Conservation (phyloP, 1,140 invertebrate species). For the Pseudomyrmex concolor region DNA sequence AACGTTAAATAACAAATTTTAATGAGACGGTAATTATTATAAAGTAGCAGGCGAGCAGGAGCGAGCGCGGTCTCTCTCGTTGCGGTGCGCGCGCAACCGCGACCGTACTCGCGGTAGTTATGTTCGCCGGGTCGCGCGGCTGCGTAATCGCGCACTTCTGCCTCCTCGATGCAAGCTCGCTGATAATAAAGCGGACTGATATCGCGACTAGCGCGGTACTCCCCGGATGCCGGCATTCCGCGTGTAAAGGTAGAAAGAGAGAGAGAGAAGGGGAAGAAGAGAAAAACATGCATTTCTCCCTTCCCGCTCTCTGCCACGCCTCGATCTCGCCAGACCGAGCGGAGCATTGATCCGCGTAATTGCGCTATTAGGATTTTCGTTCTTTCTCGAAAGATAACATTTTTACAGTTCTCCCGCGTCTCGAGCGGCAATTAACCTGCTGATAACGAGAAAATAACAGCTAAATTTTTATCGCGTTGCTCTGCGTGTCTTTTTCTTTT, state of each 20-base stretch:
- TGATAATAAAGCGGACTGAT: slow-evolving; percentile 72
- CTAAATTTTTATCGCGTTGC: no score
- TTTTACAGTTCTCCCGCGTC: not conserved
- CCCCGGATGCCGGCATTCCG: slow-evolving; percentile 28
- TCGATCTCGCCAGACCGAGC: slow-evolving; percentile 18
- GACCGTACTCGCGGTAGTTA: slow-evolving; percentile 67
- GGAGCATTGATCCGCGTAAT: slow-evolving; percentile 30
- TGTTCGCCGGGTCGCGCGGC: slow-evolving; percentile 81
- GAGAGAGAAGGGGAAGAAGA: no score
- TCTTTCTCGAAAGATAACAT: not conserved
- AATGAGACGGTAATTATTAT: slow-evolving; percentile 85
- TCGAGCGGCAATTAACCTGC: not conserved
- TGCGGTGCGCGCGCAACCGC: slow-evolving; percentile 63
- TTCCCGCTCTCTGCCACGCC: slow-evolving; percentile 29
- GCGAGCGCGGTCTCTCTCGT: slow-evolving; percentile 67
- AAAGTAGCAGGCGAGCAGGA: slow-evolving; percentile 83
- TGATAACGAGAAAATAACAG: not conserved
- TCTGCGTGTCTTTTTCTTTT: not conserved
- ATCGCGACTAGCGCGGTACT: slow-evolving; percentile 47
- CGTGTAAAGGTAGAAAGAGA: no score
- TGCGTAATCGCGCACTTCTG: slow-evolving; percentile 79
- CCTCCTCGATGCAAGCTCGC: slow-evolving; percentile 63
- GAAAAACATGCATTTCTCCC: not conserved
- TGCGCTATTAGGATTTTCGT: slow-evolving; percentile 19
- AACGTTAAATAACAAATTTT: slow-evolving; percentile 84